Percentiles rank a stretch among this genome's conserved stretches.
Conservation (phyloP, 2,113 vertebrate species). For the Heptranchias perlo region DNA sequence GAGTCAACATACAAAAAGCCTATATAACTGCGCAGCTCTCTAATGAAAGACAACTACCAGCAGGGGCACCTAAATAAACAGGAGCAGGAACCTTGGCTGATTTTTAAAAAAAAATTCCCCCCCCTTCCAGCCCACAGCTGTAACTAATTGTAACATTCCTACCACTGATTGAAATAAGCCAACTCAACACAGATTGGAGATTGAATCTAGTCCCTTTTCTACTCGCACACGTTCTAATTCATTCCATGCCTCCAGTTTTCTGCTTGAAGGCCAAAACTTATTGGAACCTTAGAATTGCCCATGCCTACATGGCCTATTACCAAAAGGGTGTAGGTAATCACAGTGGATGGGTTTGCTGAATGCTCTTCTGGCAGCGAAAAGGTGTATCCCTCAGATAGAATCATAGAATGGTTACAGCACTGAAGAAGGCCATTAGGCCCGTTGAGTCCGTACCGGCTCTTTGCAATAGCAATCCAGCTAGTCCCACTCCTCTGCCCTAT, state of each 20-base stretch:
- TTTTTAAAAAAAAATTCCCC: too few species aligned
- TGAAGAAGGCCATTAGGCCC: too few species aligned
- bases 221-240: not conserved
- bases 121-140: not conserved
- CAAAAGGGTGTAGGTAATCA: not conserved
- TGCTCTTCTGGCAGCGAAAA: not conserved
- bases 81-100: not conserved
- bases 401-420: too few species aligned
- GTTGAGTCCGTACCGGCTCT: too few species aligned
- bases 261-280: not conserved
- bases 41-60: not conserved
- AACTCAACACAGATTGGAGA: not conserved
- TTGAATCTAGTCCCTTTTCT: not conserved
- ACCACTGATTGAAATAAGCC: not conserved
- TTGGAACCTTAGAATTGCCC: not conserved
- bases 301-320: not conserved
- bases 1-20: not conserved
- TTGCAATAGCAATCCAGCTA: too few species aligned
- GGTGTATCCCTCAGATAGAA: not conserved
- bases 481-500: too few species aligned
- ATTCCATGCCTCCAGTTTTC: not conserved
- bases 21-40: not conserved
- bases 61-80: not conserved
- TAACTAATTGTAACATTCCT: constrained; percentile 16
- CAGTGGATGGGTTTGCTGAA: not conserved